Evolutionary conservation across 2,888 invertebrate genomes (phyloP).

Genomic region (Apotomis betuletana): DNA sequence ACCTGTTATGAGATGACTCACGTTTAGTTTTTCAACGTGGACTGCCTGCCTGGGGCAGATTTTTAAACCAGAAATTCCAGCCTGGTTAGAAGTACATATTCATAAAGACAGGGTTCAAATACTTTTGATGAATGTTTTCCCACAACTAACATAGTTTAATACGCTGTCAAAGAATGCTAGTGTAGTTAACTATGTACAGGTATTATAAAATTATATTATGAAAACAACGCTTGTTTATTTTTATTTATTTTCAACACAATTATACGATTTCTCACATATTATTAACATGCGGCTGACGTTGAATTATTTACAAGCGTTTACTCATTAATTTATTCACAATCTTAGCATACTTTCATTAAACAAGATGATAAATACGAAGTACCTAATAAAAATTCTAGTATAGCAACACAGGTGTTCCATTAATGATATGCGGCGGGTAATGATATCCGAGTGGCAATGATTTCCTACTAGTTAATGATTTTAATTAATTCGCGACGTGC

Average conservation of each 20-base stretch:
- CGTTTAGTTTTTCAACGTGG: conserved; percentile 9
- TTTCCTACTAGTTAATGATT: conserved; percentile 31
- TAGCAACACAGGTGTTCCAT: conserved; percentile 30
- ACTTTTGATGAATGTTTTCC: background rate
- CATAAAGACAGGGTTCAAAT: background rate
- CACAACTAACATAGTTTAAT: too few species aligned
- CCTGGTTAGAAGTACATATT: background rate
- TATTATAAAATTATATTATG: background rate
- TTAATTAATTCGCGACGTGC: conserved; percentile 23
- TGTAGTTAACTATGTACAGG: too few species aligned
- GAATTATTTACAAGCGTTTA: conserved; percentile 15
- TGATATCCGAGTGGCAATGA: conserved; percentile 30
- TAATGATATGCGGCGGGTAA: conserved; percentile 23
- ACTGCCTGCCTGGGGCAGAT: background rate
- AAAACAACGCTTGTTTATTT: background rate
- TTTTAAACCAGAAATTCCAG: background rate
- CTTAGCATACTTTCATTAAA: conserved; percentile 25
- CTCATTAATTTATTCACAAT: conserved; percentile 21
- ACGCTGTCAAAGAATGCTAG: too few species aligned
- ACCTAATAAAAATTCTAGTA: conserved; percentile 22
- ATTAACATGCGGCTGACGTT: background rate
- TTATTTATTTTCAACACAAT: background rate
- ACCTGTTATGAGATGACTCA: conserved; percentile 39
- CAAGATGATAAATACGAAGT: conserved; percentile 9
- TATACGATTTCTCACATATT: conserved; percentile 5